Evolutionary conservation across 2,888 invertebrate species (phyloP).

Genomic region (Vannuccia rotundouncinata): DNA sequence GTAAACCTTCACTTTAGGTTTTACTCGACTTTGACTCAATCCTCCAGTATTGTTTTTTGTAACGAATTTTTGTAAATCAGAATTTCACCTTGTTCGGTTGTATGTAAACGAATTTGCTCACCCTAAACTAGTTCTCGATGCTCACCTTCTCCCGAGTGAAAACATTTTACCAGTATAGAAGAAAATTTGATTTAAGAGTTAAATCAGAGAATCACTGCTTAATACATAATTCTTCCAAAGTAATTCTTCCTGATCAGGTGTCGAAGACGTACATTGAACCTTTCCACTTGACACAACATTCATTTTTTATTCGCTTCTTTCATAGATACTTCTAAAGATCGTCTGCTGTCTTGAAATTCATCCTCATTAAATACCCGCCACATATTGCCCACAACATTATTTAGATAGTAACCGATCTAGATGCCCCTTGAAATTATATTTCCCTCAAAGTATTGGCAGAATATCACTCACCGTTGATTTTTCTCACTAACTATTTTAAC

Average conservation of each 20-base stretch:
- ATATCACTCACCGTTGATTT: neutral
- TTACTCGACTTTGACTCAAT: neutral
- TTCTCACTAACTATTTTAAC: neutral
- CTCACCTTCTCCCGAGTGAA: neutral
- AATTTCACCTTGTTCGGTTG: neutral
- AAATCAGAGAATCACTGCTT: neutral
- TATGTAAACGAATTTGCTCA: neutral
- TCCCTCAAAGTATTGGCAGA: neutral
- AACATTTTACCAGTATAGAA: neutral
- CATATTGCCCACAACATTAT: neutral
- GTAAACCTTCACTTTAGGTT: neutral
- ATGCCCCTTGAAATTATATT: neutral
- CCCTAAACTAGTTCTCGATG: neutral
- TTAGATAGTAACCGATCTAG: neutral
- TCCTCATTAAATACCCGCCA: no score
- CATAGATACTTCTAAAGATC: no score
- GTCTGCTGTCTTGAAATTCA: no score
- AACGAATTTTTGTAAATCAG: neutral
- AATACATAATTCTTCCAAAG: neutral
- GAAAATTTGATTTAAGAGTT: neutral
- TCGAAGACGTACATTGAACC: no score
- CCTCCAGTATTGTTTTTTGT: neutral
- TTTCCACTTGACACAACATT: no score
- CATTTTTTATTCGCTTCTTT: no score
- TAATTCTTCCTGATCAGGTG: neutral